Percentiles rank a stretch among this genome's conserved stretches.
Conservation (phyloP, 2,113 vertebrate genomes). For the Lepus timidus region DNA sequence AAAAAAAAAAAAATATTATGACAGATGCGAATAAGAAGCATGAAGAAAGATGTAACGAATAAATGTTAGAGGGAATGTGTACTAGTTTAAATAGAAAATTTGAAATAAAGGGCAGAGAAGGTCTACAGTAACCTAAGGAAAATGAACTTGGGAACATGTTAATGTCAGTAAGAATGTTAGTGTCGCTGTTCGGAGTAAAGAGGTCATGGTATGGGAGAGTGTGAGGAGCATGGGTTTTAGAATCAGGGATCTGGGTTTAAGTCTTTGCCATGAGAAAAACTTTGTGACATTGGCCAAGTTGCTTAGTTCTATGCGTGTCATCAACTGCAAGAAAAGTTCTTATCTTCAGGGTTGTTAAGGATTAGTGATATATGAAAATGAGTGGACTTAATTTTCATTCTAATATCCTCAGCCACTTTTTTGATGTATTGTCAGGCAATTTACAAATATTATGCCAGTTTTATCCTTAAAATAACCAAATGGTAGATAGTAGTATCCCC, state of each 20-base stretch:
- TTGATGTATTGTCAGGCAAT: background rate
- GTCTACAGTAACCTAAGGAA: background rate
- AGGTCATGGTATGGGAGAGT: background rate
- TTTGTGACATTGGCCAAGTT: background rate
- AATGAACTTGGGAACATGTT: background rate
- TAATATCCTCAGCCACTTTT: background rate
- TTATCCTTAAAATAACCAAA: background rate
- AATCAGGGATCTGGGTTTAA: background rate
- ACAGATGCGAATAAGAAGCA: background rate
- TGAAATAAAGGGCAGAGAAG: background rate
- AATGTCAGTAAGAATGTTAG: too few relatives aligned
- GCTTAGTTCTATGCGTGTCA: background rate
- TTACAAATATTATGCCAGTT: background rate
- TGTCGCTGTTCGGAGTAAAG: background rate
- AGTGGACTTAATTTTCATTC: background rate
- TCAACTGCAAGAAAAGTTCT: background rate
- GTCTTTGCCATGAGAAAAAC: background rate
- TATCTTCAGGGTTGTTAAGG: background rate
- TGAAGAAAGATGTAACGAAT: constrained; percentile 2
- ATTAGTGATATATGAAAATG: background rate
- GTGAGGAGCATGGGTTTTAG: background rate
- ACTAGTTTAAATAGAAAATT: background rate
- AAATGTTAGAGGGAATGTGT: background rate
- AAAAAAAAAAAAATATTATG: background rate
- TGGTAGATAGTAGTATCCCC: background rate